phyloP scores from a whole-genome alignment of 2,888 invertebrate genomes.

The Drosophila diplacantha region DNA sequence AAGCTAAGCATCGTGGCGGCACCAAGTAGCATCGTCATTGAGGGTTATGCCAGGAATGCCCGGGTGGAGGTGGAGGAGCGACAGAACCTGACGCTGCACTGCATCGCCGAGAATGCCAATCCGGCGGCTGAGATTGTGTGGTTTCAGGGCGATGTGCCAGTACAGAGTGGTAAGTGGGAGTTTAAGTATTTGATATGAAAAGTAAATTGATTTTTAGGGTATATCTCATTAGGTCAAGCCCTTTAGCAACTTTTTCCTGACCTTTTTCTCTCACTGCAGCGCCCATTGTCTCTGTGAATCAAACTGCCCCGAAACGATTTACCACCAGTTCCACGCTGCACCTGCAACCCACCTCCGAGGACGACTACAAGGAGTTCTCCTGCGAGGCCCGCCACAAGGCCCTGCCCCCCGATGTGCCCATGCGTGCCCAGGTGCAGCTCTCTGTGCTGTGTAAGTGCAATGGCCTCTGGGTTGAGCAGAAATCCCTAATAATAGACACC shows the following conservation, averaged over 20 bases:
- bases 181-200: neutral
- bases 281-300: slow-evolving; percentile 69
- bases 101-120: slow-evolving; percentile 75
- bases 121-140: slow-evolving; percentile 75
- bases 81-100: slow-evolving; percentile 74
- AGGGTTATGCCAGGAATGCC: slow-evolving; percentile 74
- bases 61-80: slow-evolving; percentile 75
- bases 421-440: slow-evolving; percentile 75
- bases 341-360: slow-evolving; percentile 72
- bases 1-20: slow-evolving; percentile 83
- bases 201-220: neutral
- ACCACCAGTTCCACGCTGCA: slow-evolving; percentile 70
- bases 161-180: slow-evolving; percentile 57
- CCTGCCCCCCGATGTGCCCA: slow-evolving; percentile 75
- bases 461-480: neutral
- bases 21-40: slow-evolving; percentile 74
- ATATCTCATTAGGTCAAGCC: neutral
- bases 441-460: slow-evolving; percentile 75
- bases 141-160: slow-evolving; percentile 71
- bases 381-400: slow-evolving; percentile 76
- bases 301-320: slow-evolving; percentile 70
- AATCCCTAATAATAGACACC: slow-evolving; percentile 5
- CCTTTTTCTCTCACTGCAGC: slow-evolving; percentile 23
- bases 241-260: neutral
- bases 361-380: slow-evolving; percentile 75